phyloP scores from a whole-genome alignment of 2,113 vertebrate species.

The Ciconia maguari region DNA sequence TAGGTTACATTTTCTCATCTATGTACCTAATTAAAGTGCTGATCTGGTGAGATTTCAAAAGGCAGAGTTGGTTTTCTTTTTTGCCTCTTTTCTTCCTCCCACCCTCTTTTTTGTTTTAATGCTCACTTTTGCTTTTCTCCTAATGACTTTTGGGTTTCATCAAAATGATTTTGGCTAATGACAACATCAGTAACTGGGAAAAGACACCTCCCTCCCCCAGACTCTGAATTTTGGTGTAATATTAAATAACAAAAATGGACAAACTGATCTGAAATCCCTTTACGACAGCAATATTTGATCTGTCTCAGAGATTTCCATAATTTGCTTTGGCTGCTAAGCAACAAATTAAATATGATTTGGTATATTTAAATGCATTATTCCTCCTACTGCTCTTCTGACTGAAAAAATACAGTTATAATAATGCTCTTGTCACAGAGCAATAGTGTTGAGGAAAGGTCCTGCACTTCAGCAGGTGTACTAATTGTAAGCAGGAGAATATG shows the following conservation, averaged over 20 bases:
- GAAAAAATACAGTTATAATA: conserved; percentile 43
- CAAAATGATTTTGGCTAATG: neutral
- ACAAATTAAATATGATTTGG: conserved; percentile 64
- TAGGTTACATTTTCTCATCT: neutral
- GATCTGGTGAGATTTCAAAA: neutral
- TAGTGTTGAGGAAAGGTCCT: neutral
- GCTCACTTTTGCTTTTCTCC: neutral
- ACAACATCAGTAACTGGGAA: neutral
- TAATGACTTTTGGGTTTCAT: neutral
- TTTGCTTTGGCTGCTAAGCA: conserved; percentile 71
- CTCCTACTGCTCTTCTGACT: conserved; percentile 27
- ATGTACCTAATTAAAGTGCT: neutral
- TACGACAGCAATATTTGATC: conserved; percentile 18
- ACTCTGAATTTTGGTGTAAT: neutral
- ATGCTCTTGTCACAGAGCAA: neutral
- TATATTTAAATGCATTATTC: conserved; percentile 60
- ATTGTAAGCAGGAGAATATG: neutral
- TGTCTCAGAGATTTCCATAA: conserved; percentile 50
- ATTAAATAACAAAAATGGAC: neutral
- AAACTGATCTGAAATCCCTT: conserved; percentile 17
- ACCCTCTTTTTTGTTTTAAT: neutral
- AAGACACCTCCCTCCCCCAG: neutral
- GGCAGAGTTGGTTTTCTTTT: neutral
- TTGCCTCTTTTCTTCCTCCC: neutral
- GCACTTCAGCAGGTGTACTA: neutral